Base-by-base conservation (phyloP, 2,113 vertebrate genomes). In the Lepus americanus region DNA sequence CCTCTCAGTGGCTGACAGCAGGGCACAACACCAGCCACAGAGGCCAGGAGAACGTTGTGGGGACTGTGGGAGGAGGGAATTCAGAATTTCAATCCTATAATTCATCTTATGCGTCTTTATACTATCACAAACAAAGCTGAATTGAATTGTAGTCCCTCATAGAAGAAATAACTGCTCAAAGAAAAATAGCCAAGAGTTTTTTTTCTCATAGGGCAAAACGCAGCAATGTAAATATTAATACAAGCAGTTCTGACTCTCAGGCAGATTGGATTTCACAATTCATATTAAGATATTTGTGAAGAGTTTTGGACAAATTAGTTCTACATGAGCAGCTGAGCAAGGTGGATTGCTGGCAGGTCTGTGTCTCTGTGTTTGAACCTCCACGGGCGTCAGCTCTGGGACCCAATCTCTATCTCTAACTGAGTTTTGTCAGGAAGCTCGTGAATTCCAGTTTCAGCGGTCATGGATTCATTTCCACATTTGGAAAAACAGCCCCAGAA, bases 361-460 rank as follows among this genome's bases (percentile, higher is more conserved):
- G 0, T 1, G 0, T 33, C 3, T 78, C 2, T 11, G 14, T 6
- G 5, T 31, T 19, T 1, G 59, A 39, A 59, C 33, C 20, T 70
- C 55, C 7, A 0, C 2, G 8, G 2, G 12, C 31, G 0, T 36
- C 0, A 0, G 9, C 39, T 13, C 10, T 17, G 29, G 64, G 6
- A 33, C 31, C 22, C 20, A 14, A 0, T 7, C 27, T 9, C n/a
- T 4, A 1, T 10, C 27, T 17, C 29, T 22, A n/a, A 12, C 10
- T 0, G 27, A 11, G 9, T 23, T 85, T 39, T 77, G 5, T 29
- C 33, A 39, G n/a, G 39, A 73, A 78, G 73, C 7, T 17, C 5
- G 0, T 5, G 73, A 0, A 19, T 53, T 19, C 49, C 49, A 22
- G n/a, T 19, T 73, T 8, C 8, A 27, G 8, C 6, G 33, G 66